phyloP scores from a whole-genome alignment of 2,113 vertebrate genomes.

The Rallus limicola region DNA sequence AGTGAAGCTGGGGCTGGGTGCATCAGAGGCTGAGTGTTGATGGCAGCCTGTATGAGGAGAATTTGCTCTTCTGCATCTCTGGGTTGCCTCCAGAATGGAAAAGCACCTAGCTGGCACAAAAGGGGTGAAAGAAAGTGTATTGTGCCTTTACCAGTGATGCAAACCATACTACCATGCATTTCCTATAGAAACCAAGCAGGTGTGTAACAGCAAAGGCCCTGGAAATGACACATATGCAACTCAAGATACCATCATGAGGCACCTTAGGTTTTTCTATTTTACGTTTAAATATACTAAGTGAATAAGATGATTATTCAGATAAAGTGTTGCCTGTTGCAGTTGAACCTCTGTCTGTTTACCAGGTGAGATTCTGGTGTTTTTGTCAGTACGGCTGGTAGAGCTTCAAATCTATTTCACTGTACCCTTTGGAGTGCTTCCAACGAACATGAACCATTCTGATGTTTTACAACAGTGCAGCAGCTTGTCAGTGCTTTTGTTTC shows the following conservation, averaged over 20 bases:
- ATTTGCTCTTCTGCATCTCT: background rate
- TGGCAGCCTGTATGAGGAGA: background rate
- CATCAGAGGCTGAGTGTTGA: background rate
- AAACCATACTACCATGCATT: background rate
- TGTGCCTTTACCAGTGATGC: background rate
- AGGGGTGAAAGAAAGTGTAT: background rate
- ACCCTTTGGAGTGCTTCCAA: conserved; percentile 24
- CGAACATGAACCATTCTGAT: background rate
- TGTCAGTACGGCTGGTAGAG: background rate
- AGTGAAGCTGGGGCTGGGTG: background rate
- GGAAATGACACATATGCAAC: background rate
- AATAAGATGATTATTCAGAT: background rate
- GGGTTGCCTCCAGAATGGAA: background rate
- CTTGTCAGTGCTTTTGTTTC: conserved; percentile 59
- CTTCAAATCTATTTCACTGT: background rate
- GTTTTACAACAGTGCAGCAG: conserved; percentile 8
- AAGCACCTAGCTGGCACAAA: background rate
- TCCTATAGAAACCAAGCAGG: background rate
- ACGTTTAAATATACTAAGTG: background rate
- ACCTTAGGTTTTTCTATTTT: background rate
- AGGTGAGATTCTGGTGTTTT: background rate
- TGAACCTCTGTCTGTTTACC: background rate
- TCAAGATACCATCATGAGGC: background rate
- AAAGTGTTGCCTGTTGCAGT: background rate
- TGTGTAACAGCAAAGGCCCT: background rate